phyloP scores from a whole-genome alignment of 2,888 invertebrate genomes.

The Bedellia somnulentella region DNA sequence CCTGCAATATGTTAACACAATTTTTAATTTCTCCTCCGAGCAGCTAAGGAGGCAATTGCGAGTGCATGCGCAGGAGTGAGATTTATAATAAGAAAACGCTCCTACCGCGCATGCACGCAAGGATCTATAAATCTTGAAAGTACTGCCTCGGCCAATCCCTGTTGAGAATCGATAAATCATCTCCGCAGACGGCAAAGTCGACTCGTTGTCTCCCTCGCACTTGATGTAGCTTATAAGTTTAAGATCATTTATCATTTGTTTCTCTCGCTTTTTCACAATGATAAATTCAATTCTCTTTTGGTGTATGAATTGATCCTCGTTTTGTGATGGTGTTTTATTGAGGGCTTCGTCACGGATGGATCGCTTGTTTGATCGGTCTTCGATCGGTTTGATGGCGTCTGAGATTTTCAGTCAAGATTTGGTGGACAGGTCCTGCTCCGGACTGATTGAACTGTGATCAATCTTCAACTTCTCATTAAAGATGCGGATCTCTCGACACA shows the following conservation, averaged over 20 bases:
- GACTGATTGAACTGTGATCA: no score
- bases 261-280: slow-evolving; percentile 53
- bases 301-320: slow-evolving; percentile 58
- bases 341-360: slow-evolving; percentile 51
- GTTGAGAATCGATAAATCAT: slow-evolving; percentile 60
- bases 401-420: slow-evolving; percentile 55
- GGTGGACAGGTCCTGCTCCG: slow-evolving; percentile 24
- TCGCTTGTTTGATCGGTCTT: slow-evolving; percentile 51
- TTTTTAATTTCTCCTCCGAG: slow-evolving; percentile 47
- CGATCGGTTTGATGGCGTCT: slow-evolving; percentile 55
- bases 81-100: slow-evolving; percentile 59
- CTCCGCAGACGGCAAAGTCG: slow-evolving; percentile 43
- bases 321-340: slow-evolving; percentile 56
- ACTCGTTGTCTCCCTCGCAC: slow-evolving; percentile 38
- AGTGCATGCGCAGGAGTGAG: slow-evolving; percentile 53
- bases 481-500: slow-evolving; percentile 8
- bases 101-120: slow-evolving; percentile 56
- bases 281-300: slow-evolving; percentile 60
- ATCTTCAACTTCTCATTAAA: slow-evolving; percentile 25
- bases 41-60: slow-evolving; percentile 45
- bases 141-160: slow-evolving; percentile 59
- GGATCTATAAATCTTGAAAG: slow-evolving; percentile 56
- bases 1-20: slow-evolving; percentile 51
- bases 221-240: slow-evolving; percentile 20
- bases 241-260: slow-evolving; percentile 54